phyloP scores from a whole-genome alignment of 1,140 invertebrate genomes.

The Zaprionus taronus region DNA sequence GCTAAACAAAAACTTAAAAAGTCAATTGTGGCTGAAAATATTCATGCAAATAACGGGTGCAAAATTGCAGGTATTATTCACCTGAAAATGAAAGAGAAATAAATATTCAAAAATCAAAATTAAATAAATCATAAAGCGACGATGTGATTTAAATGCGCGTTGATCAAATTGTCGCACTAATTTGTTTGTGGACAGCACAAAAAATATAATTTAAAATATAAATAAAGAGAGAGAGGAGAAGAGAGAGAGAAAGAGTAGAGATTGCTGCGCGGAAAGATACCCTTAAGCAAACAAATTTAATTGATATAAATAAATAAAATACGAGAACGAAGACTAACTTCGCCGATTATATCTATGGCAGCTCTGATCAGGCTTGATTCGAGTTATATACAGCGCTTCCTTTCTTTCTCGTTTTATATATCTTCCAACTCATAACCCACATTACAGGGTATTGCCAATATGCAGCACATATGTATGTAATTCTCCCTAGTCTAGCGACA shows the following conservation, averaged over 20 bases:
- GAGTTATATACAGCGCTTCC: too few relatives aligned
- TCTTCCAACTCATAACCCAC: neutral
- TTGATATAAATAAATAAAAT: too few relatives aligned
- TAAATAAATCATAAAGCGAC: slow-evolving; percentile 50
- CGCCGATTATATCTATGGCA: too few relatives aligned
- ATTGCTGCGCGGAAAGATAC: neutral
- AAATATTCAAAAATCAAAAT: slow-evolving; percentile 25
- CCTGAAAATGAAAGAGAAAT: slow-evolving; percentile 19
- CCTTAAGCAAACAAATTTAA: neutral
- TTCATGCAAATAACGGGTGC: slow-evolving; percentile 7
- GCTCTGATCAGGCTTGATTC: too few relatives aligned
- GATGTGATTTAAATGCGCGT: slow-evolving; percentile 66
- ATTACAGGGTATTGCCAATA: neutral
- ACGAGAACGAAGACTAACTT: too few relatives aligned
- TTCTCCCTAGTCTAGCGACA: too few relatives aligned
- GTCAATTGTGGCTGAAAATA: slow-evolving; percentile 46
- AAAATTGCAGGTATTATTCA: neutral
- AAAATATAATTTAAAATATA: slow-evolving; percentile 28
- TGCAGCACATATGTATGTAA: neutral
- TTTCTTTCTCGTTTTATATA: too few relatives aligned
- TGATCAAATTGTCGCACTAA: slow-evolving; percentile 69
- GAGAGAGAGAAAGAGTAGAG: neutral
- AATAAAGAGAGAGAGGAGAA: neutral
- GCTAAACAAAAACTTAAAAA: slow-evolving; percentile 48
- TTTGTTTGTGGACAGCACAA: slow-evolving; percentile 48